A percentile compares a stretch with the other conserved stretches of the same genome.
These are phyloP conservation scores for Thalassoma bifasciatum DNA, from an alignment of 2,113 vertebrate genomes.

Conservation along the genomic window DNA sequence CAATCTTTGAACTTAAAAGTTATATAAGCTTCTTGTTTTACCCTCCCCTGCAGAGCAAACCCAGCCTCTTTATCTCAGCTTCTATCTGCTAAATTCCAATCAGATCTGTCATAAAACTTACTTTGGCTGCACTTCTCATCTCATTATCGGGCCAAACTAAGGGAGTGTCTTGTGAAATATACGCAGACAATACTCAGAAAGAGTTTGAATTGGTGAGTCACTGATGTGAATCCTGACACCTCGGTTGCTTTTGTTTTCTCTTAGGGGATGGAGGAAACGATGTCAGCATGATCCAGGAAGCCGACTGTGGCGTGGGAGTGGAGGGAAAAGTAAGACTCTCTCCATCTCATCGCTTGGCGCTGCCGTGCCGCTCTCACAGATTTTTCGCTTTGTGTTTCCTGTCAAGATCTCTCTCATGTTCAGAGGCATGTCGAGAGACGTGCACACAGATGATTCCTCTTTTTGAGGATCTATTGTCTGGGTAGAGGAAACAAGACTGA, in stretches of 20 bases:
- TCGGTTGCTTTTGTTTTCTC: conserved; percentile 73
- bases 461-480: conserved; percentile 56
- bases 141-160: conserved; percentile 17
- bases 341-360: conserved; percentile 56
- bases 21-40: neutral
- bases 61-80: neutral
- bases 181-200: neutral
- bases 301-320: conserved; percentile 97
- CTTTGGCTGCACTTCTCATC: neutral
- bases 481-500: conserved; percentile 55
- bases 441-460: conserved; percentile 71
- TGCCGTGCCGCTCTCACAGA: conserved; percentile 40
- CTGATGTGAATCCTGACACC: conserved; percentile 70
- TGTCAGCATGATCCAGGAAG: conserved; percentile 99
- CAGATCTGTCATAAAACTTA: neutral
- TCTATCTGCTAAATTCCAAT: neutral
- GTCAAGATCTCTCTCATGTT: conserved; percentile 62
- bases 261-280: conserved; percentile 98
- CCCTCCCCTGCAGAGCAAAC: neutral
- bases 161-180: conserved; percentile 33
- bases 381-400: conserved; percentile 70
- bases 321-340: conserved; percentile 94
- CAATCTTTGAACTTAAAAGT: too few relatives aligned
- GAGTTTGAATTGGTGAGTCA: conserved; percentile 30
- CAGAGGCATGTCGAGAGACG: conserved; percentile 45